Evolutionary conservation across 1,140 invertebrate genomes (phyloP).

Genomic region (Delia radicum): DNA sequence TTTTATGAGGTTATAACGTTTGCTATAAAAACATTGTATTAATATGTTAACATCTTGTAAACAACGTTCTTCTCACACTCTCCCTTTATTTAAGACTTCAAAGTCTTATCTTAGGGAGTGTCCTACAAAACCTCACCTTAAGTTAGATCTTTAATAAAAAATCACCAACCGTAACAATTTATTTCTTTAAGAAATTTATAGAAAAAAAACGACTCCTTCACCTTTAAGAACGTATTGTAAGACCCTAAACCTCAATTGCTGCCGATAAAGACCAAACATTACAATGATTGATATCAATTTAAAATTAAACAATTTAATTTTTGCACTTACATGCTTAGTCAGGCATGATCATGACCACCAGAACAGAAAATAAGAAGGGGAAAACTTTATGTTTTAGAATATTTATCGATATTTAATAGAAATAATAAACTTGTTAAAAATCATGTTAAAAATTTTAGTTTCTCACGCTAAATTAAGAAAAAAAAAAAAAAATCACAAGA

Average conservation of each 20-base stretch:
- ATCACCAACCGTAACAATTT: neutral
- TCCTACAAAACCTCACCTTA: neutral
- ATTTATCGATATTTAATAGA: neutral
- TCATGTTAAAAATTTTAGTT: neutral
- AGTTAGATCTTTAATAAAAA: neutral
- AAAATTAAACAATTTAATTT: constrained; percentile 21
- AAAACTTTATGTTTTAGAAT: neutral
- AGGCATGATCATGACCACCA: neutral
- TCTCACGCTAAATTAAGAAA: constrained; percentile 13
- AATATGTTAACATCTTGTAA: constrained; percentile 2
- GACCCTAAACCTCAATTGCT: neutral
- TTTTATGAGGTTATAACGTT: too few relatives aligned
- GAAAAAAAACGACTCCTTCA: neutral
- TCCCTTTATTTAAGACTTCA: neutral
- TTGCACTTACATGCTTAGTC: constrained; percentile 8
- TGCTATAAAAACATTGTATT: neutral
- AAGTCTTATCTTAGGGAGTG: neutral
- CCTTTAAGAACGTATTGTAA: neutral
- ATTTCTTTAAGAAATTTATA: too few relatives aligned
- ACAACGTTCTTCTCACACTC: constrained; percentile 8
- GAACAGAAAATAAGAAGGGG: neutral
- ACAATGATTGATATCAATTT: constrained; percentile 13
- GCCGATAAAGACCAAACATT: neutral
- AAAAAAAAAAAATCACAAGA: too few relatives aligned
- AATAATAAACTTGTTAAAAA: constrained; percentile 6